Percentiles rank a stretch among this genome's conserved stretches.
phyloP scores from a whole-genome alignment of 2,888 invertebrate genomes.

The Sinopyrophorus schimmeli region DNA sequence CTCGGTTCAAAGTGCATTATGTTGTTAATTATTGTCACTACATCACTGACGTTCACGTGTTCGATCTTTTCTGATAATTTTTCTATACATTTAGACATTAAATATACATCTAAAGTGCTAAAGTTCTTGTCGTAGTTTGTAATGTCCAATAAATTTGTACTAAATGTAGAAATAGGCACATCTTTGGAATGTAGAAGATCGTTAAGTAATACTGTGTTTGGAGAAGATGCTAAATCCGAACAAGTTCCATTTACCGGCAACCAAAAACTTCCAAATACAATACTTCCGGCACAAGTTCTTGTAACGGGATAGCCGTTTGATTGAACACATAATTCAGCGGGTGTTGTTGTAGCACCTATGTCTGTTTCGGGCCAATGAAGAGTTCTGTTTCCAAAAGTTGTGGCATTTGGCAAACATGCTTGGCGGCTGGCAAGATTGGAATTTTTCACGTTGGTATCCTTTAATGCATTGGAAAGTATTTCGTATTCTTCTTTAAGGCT shows the following conservation, averaged over 20 bases:
- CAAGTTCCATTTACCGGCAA: constrained; percentile 46
- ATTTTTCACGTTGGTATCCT: constrained; percentile 5
- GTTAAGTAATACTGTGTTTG: constrained; percentile 34
- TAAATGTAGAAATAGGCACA: constrained; percentile 6
- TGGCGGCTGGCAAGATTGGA: too few species aligned
- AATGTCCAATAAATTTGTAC: constrained; percentile 13
- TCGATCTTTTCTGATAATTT: constrained; percentile 2
- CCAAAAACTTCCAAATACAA: constrained; percentile 60
- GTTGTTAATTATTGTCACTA: constrained; percentile 1
- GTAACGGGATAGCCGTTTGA: constrained; percentile 61
- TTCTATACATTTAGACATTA: constrained; percentile 29
- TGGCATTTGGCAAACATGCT: constrained; percentile 23
- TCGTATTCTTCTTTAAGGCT: constrained; percentile 18
- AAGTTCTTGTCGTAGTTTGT: constrained; percentile 20
- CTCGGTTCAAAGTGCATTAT: background rate
- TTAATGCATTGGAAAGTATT: constrained; percentile 46
- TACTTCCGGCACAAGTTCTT: constrained; percentile 60
- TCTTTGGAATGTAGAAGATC: constrained; percentile 24
- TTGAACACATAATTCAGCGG: constrained; percentile 61
- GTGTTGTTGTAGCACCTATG: constrained; percentile 58
- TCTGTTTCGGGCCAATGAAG: constrained; percentile 54
- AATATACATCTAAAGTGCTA: constrained; percentile 27
- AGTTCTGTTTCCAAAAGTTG: constrained; percentile 3
- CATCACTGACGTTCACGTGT: background rate
- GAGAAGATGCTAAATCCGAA: constrained; percentile 16